phyloP scores from a whole-genome alignment of 2,888 invertebrate genomes.

The Creontiades dilutus region DNA sequence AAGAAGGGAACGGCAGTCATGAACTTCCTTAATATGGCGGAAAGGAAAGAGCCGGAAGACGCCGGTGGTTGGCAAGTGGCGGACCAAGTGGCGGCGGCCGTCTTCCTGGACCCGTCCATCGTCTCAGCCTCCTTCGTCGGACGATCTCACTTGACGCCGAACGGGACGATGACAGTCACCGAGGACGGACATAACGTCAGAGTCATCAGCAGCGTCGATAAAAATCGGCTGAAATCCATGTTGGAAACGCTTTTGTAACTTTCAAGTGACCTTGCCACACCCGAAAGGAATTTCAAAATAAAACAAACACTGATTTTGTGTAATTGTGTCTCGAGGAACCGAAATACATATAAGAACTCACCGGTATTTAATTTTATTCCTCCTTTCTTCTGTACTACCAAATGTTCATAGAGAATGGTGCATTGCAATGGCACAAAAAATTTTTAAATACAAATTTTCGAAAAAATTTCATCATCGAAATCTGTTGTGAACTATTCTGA shows the following conservation, averaged over 20 bases:
- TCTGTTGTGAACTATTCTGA: no score
- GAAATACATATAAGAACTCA: no score
- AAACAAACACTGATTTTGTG: no score
- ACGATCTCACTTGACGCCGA: not conserved
- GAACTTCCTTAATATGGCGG: constrained; percentile 48
- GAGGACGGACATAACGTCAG: not conserved
- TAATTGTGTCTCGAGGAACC: no score
- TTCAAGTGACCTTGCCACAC: not conserved
- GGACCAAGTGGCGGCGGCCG: constrained; percentile 1
- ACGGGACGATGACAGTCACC: not conserved
- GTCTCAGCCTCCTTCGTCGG: not conserved
- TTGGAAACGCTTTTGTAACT: not conserved
- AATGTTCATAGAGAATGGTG: no score
- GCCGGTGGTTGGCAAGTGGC: not conserved
- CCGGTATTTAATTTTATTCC: no score
- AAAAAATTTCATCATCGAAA: no score
- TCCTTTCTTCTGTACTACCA: no score
- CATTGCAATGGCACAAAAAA: no score
- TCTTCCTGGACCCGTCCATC: not conserved
- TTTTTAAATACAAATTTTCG: no score
- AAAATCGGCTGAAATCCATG: not conserved
- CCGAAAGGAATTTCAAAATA: no score
- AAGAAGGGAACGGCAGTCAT: constrained; percentile 28
- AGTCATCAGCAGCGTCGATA: not conserved
- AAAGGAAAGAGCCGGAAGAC: constrained; percentile 5